Evolutionary conservation across 2,113 vertebrate species (phyloP).

Genomic region (Talpa occidentalis): DNA sequence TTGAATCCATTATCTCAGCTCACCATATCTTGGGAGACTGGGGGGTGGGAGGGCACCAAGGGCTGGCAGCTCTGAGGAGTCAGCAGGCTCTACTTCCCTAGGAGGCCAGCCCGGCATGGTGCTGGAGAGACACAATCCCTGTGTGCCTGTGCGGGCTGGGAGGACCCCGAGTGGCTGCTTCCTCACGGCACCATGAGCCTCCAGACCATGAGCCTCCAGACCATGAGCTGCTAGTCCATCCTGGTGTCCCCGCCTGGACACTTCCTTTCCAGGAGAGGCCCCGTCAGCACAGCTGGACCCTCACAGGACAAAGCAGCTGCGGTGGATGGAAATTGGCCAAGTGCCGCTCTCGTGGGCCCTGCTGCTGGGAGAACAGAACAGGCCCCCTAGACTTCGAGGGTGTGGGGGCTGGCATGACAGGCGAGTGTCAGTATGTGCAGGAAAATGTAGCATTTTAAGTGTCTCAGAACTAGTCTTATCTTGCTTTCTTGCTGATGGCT

Average conservation of each 20-base stretch:
- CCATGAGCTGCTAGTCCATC: background rate
- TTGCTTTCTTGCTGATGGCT: background rate
- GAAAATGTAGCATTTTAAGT: background rate
- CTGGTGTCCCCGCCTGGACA: background rate
- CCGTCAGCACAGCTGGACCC: too few relatives aligned
- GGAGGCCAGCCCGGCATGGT: background rate
- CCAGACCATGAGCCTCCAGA: background rate
- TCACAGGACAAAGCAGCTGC: background rate
- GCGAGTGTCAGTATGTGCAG: background rate
- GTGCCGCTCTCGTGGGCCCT: background rate
- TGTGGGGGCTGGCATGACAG: background rate
- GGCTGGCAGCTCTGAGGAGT: background rate
- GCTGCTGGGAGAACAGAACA: accelerated
- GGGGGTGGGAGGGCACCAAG: background rate
- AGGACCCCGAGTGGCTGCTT: background rate
- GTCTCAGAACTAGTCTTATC: background rate
- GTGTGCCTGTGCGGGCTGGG: background rate
- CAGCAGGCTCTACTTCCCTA: background rate
- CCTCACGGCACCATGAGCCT: background rate
- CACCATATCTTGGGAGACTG: background rate
- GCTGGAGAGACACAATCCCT: background rate
- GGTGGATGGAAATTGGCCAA: background rate
- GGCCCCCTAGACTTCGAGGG: background rate
- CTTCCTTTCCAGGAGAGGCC: background rate
- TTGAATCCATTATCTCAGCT: slow-evolving; percentile 53